These are phyloP conservation scores for Drosophila repletoides DNA, from an alignment of 1,140 invertebrate genomes.

Conservation along the genomic window DNA sequence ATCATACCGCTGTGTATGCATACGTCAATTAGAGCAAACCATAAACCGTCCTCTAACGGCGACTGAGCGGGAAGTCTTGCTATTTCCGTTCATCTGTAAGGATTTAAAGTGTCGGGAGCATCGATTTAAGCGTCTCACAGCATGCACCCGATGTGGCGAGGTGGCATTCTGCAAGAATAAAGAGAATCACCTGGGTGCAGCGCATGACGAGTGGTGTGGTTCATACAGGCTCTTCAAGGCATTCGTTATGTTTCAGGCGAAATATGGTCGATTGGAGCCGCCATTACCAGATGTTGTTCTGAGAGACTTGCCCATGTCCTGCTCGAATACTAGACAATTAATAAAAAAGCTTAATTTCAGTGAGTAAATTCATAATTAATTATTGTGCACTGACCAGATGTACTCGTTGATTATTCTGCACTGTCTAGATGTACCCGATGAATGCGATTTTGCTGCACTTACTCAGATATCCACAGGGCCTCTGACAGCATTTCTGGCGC, in stretches of 20 bases:
- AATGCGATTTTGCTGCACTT: constrained; percentile 85
- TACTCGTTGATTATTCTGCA: not conserved
- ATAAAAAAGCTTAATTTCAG: constrained; percentile 57
- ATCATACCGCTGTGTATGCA: constrained; percentile 85
- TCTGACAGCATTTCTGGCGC: constrained; percentile 85
- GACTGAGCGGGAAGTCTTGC: constrained; percentile 87
- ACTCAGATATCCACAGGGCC: constrained; percentile 87
- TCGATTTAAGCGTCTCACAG: constrained; percentile 81
- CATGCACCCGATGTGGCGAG: constrained; percentile 85
- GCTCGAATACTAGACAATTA: constrained; percentile 58
- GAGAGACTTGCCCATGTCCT: constrained; percentile 60
- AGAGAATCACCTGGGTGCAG: constrained; percentile 81
- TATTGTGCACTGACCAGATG: not conserved
- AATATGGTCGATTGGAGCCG: constrained; percentile 84
- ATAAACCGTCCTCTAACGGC: constrained; percentile 85
- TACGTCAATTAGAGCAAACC: constrained; percentile 84
- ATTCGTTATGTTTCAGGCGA: constrained; percentile 83
- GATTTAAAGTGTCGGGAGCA: constrained; percentile 83
- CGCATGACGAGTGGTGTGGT: constrained; percentile 84
- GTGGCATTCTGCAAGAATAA: constrained; percentile 83
- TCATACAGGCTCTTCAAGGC: constrained; percentile 84
- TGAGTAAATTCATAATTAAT: constrained; percentile 17
- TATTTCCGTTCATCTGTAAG: constrained; percentile 86
- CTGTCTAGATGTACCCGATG: constrained; percentile 82
- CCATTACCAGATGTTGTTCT: constrained; percentile 83